Evolutionary conservation across 2,797 vertebrate genomes (phyloP).

Genomic region (Choloepus didactylus): DNA sequence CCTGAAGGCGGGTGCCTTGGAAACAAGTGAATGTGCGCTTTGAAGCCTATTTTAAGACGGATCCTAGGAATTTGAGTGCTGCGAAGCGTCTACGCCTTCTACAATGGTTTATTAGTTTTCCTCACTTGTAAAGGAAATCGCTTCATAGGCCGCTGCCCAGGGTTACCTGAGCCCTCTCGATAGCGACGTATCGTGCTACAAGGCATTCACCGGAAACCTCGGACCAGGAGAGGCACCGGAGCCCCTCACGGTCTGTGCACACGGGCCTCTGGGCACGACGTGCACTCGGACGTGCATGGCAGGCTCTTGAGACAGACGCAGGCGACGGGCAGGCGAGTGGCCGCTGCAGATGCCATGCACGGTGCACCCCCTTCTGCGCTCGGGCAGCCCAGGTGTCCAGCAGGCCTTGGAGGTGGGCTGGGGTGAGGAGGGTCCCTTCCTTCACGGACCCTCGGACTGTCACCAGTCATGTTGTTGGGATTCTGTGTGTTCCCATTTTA

Average conservation of each 20-base stretch:
- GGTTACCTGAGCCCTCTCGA: constrained; percentile 80
- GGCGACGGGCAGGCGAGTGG: neutral
- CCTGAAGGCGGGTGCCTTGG: constrained; percentile 65
- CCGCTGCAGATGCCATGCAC: too few relatives aligned
- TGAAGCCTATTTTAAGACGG: constrained; percentile 74
- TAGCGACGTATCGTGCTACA: constrained; percentile 77
- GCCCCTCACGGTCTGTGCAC: constrained; percentile 68
- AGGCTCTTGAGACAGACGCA: neutral
- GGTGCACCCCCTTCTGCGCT: neutral
- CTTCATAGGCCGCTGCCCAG: constrained; percentile 83
- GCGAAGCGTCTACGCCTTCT: constrained; percentile 59
- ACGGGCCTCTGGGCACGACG: neutral
- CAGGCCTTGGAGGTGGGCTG: too few relatives aligned
- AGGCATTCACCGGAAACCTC: constrained; percentile 81
- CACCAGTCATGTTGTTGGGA: neutral
- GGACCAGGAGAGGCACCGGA: constrained; percentile 77
- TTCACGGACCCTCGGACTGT: neutral
- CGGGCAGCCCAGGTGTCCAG: neutral
- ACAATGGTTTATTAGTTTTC: constrained; percentile 83
- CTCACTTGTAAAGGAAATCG: constrained; percentile 85
- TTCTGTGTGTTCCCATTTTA: neutral
- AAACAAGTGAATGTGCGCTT: constrained; percentile 79
- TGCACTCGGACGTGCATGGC: neutral
- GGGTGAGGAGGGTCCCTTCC: neutral
- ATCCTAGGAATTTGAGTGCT: constrained; percentile 76